phyloP scores from a whole-genome alignment of 2,888 invertebrate species.

The Biston stratarius region DNA sequence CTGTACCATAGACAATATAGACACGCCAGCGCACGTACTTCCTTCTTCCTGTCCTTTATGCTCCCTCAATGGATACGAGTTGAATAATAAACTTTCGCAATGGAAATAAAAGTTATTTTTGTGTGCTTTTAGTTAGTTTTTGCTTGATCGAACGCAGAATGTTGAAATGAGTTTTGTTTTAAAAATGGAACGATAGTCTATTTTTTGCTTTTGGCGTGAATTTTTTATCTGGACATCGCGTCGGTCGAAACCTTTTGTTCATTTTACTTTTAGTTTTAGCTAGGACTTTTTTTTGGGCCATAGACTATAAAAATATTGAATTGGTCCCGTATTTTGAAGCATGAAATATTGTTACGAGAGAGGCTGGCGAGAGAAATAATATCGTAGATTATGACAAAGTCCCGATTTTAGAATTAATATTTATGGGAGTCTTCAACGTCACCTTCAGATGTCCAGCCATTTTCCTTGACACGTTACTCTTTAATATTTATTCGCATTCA shows the following conservation, averaged over 20 bases:
- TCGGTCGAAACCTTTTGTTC: neutral
- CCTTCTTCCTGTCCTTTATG: constrained; percentile 73
- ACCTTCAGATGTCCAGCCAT: constrained; percentile 5
- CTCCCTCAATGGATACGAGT: constrained; percentile 52
- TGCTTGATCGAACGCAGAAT: constrained; percentile 1
- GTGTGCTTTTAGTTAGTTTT: constrained; percentile 22
- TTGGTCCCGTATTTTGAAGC: too few relatives aligned
- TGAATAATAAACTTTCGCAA: constrained; percentile 63
- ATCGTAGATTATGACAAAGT: too few relatives aligned
- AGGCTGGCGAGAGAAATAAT: too few relatives aligned
- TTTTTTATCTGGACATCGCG: neutral
- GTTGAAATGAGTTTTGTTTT: constrained; percentile 26
- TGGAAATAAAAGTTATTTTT: constrained; percentile 41
- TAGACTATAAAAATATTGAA: too few relatives aligned
- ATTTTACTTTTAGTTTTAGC: too few relatives aligned
- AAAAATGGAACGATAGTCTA: constrained; percentile 16
- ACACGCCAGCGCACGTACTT: constrained; percentile 69
- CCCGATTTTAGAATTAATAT: too few relatives aligned
- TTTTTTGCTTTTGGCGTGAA: constrained; percentile 25
- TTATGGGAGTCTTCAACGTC: neutral
- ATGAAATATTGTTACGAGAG: too few relatives aligned
- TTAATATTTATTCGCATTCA: constrained; percentile 17
- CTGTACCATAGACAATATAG: constrained; percentile 50
- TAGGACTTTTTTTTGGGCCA: too few relatives aligned
- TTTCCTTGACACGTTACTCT: constrained; percentile 22